Base-by-base conservation (phyloP, 2,113 vertebrate genomes). In the Nematolebias whitei region DNA sequence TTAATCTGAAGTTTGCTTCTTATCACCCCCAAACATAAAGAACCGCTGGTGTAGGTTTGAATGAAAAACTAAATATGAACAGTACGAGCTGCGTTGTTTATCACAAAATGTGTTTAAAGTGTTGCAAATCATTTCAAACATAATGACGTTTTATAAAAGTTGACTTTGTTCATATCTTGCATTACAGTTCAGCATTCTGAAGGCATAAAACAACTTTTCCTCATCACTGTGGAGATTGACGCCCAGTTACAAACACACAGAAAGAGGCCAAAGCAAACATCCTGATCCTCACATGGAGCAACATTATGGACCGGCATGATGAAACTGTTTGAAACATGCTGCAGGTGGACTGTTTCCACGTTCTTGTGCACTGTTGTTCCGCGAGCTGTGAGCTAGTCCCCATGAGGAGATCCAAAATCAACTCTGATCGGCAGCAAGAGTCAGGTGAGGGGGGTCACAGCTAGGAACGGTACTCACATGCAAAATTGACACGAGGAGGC, bases 401-500 rank as follows among this genome's bases (percentile, higher is more conserved):
- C 64, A 62, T 35, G 67, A 85, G 71, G 67, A 65, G 84, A 85
- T 85, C 74, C 74, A 77, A 53, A 68, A 82, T 66, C 63, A 85
- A 49, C 75, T 86, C 65, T 87, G 78, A 85, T 86, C 71, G 39
- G 73, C 8, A 14, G 62, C 76, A 41, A 77, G 69, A 79, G 65
- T 72, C 69, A 74, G 66, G 79, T 85, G 75, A 87, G 63, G 69
- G 63, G 69, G 73, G 83, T 65, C 77, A 57, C 82, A 73, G 61
- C 63, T 18, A 80, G 68, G 60, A 72, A 63, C 75, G 80, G 74
- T 69, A 63, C 57, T 75, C 51, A 53, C 91, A 87, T 90, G 76
- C 90, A 87, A 90, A 91, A 92, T 90, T 92, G 87, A 91, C 74
- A 78, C 55, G 75, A 78, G 75, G 84, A 87, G 87, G 74, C 87